phyloP scores from a whole-genome alignment of 1,140 invertebrate species.

The Aphelenchoides fujianensis region DNA sequence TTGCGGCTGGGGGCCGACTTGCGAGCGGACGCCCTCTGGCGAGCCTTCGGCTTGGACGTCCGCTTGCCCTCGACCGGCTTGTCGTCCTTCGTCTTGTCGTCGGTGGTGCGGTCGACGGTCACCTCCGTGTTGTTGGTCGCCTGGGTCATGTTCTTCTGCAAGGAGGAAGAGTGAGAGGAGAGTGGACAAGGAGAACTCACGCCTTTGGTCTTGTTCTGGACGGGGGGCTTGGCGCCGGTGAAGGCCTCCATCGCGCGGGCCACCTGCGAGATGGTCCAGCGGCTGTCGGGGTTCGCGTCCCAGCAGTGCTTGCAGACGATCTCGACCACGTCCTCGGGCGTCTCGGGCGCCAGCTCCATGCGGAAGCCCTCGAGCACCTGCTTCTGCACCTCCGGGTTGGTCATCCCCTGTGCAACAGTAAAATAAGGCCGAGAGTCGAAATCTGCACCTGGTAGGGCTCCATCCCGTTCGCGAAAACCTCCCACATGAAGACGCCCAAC shows the following conservation, averaged over 20 bases:
- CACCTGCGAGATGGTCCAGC: neutral
- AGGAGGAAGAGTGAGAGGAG: too few relatives aligned
- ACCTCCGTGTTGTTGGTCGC: too few relatives aligned
- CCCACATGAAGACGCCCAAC: slow-evolving; percentile 96
- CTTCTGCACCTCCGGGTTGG: neutral
- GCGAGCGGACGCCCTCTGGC: too few relatives aligned
- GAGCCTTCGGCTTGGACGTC: too few relatives aligned
- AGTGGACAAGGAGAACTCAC: too few relatives aligned
- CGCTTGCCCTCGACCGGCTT: too few relatives aligned
- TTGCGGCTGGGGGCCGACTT: too few relatives aligned
- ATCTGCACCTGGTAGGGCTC: neutral
- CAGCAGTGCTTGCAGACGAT: neutral
- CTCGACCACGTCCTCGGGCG: neutral
- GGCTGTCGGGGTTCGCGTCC: neutral
- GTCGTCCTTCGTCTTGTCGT: too few relatives aligned
- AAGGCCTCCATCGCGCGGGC: slow-evolving; percentile 4
- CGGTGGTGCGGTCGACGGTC: too few relatives aligned
- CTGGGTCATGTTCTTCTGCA: too few relatives aligned
- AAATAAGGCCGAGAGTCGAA: neutral
- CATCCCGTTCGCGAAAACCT: slow-evolving; percentile 73
- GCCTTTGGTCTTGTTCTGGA: neutral
- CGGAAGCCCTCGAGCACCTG: neutral
- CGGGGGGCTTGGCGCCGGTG: slow-evolving; percentile 4
- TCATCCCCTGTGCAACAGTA: neutral
- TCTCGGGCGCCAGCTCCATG: neutral